Base-by-base conservation (phyloP, 2,797 vertebrate species). In the Clarias pachynema region DNA sequence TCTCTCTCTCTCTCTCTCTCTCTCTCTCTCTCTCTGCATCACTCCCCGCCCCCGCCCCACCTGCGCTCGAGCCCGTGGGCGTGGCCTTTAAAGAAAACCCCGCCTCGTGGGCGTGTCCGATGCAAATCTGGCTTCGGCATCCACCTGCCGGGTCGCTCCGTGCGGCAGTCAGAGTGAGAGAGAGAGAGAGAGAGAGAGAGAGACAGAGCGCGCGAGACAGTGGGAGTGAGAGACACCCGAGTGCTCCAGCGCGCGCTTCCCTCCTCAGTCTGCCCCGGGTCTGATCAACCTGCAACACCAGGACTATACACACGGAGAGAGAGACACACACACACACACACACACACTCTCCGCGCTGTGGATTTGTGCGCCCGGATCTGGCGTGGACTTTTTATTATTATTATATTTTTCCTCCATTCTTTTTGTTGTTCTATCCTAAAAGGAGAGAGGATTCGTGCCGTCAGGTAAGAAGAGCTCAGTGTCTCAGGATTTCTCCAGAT, bases 91-190 rank as follows among this genome's bases (percentile, higher is more conserved):
- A 18, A 22, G 0, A 5, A 49, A 65, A n/a, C 40, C 66, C 16
- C 82, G 59, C 82, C 82, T 1, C 5, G 0, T 56, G 44, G 82
- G 82, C 72, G 82, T 62, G 37, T 8, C 14, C 0, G 34, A 65
- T 77, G 59, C 18, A 31, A 83, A 74, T 83, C 37, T 5, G 0
- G 10, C 22, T 20, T 77, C 60, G 72, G 82, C 70, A 75, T 84
- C 82, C 82, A 84, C 82, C 84, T 85, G 65, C 77, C 83, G 74
- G 66, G 26, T 60, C 59, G 72, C 57, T 56, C 53, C 26, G 10
- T 53, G 60, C 72, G 75, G 72, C 72, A 83, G 72, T 83, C 59
- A 59, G 82, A 83, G 59, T 2, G 10, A 49, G 26, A 49, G 7
- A 2, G 44, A 49, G 44, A 49, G 44, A 49, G 2, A 12, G 9